phyloP scores from a whole-genome alignment of 2,113 vertebrate species.

The Nerophis lumbriciformis region DNA sequence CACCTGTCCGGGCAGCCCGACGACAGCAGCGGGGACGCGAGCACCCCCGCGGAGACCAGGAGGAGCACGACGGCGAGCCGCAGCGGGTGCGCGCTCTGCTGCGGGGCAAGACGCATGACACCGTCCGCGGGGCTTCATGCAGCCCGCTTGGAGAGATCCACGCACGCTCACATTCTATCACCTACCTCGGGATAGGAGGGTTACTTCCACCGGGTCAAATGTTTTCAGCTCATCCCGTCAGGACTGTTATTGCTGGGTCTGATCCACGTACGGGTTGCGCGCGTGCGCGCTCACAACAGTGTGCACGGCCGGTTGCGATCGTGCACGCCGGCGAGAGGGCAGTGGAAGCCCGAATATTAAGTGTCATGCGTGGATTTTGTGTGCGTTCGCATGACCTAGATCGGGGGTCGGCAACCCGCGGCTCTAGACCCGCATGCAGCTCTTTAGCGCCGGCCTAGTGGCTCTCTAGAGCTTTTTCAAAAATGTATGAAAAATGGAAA shows the following conservation, averaged over 20 bases:
- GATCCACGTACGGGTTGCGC: conserved; percentile 16
- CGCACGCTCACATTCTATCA: conserved; percentile 61
- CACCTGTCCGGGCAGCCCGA: conserved; percentile 76
- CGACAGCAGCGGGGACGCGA: conserved; percentile 52
- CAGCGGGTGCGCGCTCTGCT: conserved; percentile 63
- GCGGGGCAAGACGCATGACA: conserved; percentile 72
- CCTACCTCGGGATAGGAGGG: conserved; percentile 37
- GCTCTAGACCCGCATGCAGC: no score
- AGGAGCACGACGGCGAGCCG: conserved; percentile 38
- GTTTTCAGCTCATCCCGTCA: conserved; percentile 51
- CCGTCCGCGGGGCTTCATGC: conserved; percentile 67
- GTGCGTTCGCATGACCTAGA: conserved; percentile 4
- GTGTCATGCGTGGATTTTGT: no score
- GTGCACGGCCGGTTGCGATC: neutral
- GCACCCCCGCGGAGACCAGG: conserved; percentile 26
- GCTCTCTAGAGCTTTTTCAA: no score
- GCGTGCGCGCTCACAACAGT: neutral
- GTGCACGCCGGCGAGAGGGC: neutral
- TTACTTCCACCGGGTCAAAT: conserved; percentile 39
- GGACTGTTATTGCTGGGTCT: conserved; percentile 4
- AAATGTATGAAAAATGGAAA: no score
- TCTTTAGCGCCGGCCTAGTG: no score
- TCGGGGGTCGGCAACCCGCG: no score
- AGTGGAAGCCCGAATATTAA: neutral
- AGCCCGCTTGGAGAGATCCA: conserved; percentile 56